Evolutionary conservation across 35 echinoderm and acorn worm species (phyloP), one percentile per base, ranked within the genome.

Genomic region (Chiridota heheva): DNA sequence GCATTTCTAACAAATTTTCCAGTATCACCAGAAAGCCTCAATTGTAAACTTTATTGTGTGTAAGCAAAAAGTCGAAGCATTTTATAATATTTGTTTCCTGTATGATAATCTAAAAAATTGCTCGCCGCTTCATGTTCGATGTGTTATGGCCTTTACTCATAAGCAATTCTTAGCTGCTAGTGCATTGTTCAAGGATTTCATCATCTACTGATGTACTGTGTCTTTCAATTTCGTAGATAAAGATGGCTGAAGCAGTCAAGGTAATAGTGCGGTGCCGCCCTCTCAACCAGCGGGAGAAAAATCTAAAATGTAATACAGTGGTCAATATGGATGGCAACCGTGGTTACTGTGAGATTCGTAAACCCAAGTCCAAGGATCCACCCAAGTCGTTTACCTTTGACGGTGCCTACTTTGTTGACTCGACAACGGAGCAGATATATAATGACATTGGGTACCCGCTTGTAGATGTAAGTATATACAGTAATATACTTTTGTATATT

Each of bases 211-310:
- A 51, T 12, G 8, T 51, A 8, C 47, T 16, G 61, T 65, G n/a
- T n/a, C n/a, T n/a, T n/a, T n/a, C n/a, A n/a, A n/a, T n/a, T n/a
- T n/a, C n/a, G n/a, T n/a, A n/a, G n/a, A 53, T 53, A 67, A 90
- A 81, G 40, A 98, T 98, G 95, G 89, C 95, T 30, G 95, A 98
- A 88, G 93, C 95, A 28, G 95, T 98, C n/a, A 98, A 98, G 70
- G 95, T 98, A 16, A 98, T 98, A 22, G 95, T 98, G 66, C 64
- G 95, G 69, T 98, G 95, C 70, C 85, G 95, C 25, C 95, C 95
- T 7, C 80, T 98, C 20, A 98, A 98, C 62, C 85, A 20, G 41
- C 69, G 95, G 42, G 89, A 92, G 80, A 88, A 85, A 17, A 76
- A 41, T 7, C 81, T 98, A 1, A 88, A 88, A 0, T 98, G 95